phyloP scores from a whole-genome alignment of 2,113 vertebrate genomes.

The Gambusia holbrooki region DNA sequence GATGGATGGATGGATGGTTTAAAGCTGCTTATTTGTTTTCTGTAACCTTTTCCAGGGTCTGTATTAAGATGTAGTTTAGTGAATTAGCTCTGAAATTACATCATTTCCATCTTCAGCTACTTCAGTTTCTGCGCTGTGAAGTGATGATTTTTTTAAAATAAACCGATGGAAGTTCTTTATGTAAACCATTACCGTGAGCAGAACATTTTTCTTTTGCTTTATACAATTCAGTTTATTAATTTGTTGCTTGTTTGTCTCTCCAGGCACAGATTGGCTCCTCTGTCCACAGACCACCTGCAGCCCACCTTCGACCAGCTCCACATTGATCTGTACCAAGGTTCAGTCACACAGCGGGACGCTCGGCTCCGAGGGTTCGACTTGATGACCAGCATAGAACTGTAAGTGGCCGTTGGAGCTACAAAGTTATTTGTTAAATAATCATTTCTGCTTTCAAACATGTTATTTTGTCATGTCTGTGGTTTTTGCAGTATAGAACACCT shows the following conservation, averaged over 20 bases:
- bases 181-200: no score
- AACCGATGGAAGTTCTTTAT: no score
- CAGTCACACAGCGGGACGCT: conserved; percentile 87
- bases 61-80: no score
- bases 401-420: conserved; percentile 56
- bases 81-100: no score
- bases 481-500: conserved; percentile 91
- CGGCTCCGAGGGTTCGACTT: conserved; percentile 91
- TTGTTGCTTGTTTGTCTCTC: conserved; percentile 10
- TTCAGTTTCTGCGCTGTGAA: no score
- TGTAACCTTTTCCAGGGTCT: no score
- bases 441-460: not conserved
- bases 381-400: conserved; percentile 92
- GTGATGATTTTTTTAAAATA: no score
- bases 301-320: conserved; percentile 82
- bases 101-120: no score
- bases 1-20: no score
- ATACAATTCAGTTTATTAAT: not conserved
- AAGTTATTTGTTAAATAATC: not conserved
- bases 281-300: conserved; percentile 85
- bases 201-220: no score
- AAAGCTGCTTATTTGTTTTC: no score
- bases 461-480: not conserved
- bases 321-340: conserved; percentile 89
- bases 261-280: conserved; percentile 84